Conservation (phyloP, 2,797 vertebrate species). For the Intellagama lesueurii region DNA sequence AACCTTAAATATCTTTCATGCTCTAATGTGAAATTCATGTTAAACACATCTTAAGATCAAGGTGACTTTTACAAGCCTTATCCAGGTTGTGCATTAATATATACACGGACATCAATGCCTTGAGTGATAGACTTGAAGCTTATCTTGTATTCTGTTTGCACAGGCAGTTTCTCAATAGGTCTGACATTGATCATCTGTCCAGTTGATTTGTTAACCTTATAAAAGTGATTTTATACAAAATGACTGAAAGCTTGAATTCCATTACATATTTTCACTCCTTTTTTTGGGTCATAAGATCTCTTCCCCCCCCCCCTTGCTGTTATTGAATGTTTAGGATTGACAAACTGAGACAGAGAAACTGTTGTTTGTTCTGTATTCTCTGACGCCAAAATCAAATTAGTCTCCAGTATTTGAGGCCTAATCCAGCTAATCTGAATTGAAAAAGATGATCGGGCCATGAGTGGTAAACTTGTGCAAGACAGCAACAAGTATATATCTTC, state of each 20-base stretch:
- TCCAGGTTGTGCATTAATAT: conserved; percentile 57
- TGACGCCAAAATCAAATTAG: conserved; percentile 13
- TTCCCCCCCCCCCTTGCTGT: not conserved
- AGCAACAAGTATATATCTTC: conserved; percentile 28
- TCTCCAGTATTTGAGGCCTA: not conserved
- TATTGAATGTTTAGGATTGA: conserved; percentile 31
- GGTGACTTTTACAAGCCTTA: conserved; percentile 73
- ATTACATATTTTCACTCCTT: conserved; percentile 48
- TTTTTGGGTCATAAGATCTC: conserved; percentile 9
- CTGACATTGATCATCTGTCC: conserved; percentile 67
- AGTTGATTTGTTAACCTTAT: conserved; percentile 68
- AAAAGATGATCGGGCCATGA: conserved; percentile 9
- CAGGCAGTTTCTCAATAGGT: conserved; percentile 62
- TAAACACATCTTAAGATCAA: conserved; percentile 69
- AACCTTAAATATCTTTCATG: conserved; percentile 62
- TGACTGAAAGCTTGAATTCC: conserved; percentile 56
- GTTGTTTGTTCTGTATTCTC: not conserved
- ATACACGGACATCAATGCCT: conserved; percentile 49
- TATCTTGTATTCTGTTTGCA: conserved; percentile 64
- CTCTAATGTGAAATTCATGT: conserved; percentile 57
- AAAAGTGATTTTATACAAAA: conserved; percentile 66
- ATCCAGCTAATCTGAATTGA: conserved; percentile 23
- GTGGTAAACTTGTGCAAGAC: conserved; percentile 3
- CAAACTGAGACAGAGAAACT: conserved; percentile 12
- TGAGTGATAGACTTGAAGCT: conserved; percentile 62